A percentile compares a stretch with the other conserved stretches of the same genome.
These are phyloP conservation scores for Corythaixoides concolor DNA, from an alignment of 2,113 vertebrate genomes.

Conservation along the genomic window DNA sequence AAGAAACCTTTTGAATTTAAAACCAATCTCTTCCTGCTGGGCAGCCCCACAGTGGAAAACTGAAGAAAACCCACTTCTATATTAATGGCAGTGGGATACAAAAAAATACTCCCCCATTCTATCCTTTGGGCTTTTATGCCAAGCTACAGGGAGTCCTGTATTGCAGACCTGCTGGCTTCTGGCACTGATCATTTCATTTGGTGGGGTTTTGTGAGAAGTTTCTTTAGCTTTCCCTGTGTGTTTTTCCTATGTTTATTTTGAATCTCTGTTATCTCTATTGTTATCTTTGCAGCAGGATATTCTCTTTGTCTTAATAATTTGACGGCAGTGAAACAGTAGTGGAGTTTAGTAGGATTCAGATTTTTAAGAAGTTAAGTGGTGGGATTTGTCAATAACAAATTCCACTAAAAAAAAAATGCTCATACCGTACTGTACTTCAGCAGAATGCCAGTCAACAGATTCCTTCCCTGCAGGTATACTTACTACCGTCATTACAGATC, in stretches of 20 bases:
- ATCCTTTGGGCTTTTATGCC: constrained; percentile 40
- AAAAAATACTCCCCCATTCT: neutral
- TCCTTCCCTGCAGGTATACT: constrained; percentile 72
- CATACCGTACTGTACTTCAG: constrained; percentile 21
- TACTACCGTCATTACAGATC: constrained; percentile 75
- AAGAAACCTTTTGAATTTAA: constrained; percentile 36
- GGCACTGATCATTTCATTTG: constrained; percentile 51
- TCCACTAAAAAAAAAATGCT: constrained; percentile 32
- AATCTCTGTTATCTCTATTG: constrained; percentile 59
- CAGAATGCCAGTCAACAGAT: constrained; percentile 73
- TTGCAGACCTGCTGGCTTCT: constrained; percentile 57
- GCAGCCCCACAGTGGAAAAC: constrained; percentile 54
- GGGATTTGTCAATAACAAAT: constrained; percentile 78
- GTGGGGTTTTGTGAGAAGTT: constrained; percentile 47
- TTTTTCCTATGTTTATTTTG: constrained; percentile 51
- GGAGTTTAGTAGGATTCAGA: constrained; percentile 68
- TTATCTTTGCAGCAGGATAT: constrained; percentile 64
- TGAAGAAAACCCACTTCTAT: constrained; percentile 55
- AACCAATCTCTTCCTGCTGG: constrained; percentile 49
- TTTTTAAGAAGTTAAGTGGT: constrained; percentile 77
- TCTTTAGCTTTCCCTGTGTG: constrained; percentile 31
- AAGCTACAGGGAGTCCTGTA: constrained; percentile 47
- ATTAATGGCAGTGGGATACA: constrained; percentile 49
- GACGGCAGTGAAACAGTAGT: constrained; percentile 52
- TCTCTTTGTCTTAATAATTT: constrained; percentile 75